phyloP scores from a whole-genome alignment of 1,140 invertebrate species.

The Scaptomyza graminum region DNA sequence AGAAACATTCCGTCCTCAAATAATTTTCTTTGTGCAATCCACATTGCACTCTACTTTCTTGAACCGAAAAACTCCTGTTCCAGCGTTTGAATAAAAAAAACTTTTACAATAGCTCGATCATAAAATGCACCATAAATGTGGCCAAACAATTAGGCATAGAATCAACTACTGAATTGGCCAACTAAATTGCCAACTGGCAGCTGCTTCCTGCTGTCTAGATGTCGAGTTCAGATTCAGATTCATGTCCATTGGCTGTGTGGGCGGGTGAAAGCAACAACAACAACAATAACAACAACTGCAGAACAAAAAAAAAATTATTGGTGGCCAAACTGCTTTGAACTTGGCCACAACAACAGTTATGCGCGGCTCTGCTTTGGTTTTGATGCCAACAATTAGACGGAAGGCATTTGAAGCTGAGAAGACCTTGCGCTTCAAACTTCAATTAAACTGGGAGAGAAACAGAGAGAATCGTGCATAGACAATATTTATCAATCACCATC shows the following conservation, averaged over 20 bases:
- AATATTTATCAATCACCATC: conserved; percentile 82
- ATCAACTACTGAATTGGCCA: conserved; percentile 45
- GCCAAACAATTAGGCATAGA: conserved; percentile 35
- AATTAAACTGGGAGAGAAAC: conserved; percentile 58
- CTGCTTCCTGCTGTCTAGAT: conserved; percentile 19
- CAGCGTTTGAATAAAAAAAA: conserved; percentile 16
- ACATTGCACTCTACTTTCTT: neutral
- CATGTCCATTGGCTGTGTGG: conserved; percentile 24
- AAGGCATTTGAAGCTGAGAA: conserved; percentile 7
- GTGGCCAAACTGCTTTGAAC: conserved; percentile 16
- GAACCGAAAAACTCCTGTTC: neutral
- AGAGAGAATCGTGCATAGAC: conserved; percentile 70
- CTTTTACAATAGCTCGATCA: conserved; percentile 4
- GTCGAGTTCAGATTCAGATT: conserved; percentile 6
- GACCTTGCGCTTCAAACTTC: conserved; percentile 74
- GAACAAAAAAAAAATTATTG: neutral
- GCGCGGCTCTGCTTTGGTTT: conserved; percentile 41
- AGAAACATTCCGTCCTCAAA: too few relatives aligned
- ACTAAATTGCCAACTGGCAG: conserved; percentile 10
- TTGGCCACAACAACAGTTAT: conserved; percentile 13
- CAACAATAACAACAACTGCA: conserved; percentile 2
- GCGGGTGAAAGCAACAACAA: conserved; percentile 57
- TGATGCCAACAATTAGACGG: conserved; percentile 67
- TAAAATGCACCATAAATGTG: conserved; percentile 21
- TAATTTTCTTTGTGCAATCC: too few relatives aligned